These are phyloP conservation scores for Cettia cetti DNA, from an alignment of 2,113 vertebrate genomes.

Conservation along the genomic window DNA sequence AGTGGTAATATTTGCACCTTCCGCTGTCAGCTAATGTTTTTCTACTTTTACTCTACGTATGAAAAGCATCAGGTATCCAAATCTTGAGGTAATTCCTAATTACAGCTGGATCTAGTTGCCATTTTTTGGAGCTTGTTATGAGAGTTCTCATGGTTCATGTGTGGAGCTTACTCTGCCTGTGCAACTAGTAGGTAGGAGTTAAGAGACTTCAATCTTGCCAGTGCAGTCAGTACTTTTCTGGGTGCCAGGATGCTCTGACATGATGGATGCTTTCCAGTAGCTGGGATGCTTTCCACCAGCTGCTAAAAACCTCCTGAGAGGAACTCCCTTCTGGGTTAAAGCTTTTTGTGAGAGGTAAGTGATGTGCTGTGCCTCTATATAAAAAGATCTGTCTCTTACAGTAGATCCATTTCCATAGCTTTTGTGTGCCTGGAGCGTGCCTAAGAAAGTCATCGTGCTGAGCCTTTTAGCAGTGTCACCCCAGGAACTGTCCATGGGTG, in stretches of 20 bases:
- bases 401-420: not conserved
- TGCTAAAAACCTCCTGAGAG: not conserved
- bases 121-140: not conserved
- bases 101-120: not conserved
- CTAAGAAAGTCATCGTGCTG: not conserved
- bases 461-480: not conserved
- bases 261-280: not conserved
- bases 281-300: not conserved
- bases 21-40: not conserved
- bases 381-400: not conserved
- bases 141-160: not conserved
- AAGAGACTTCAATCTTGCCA: not conserved
- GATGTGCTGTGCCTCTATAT: not conserved
- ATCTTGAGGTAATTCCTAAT: not conserved
- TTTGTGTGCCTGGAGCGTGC: not conserved
- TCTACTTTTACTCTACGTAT: not conserved
- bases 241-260: not conserved
- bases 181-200: not conserved
- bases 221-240: not conserved
- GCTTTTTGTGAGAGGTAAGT: not conserved
- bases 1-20: not conserved
- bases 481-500: not conserved
- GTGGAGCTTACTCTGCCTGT: not conserved
- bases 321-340: not conserved
- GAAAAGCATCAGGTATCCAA: not conserved